Conservation (phyloP, 2,797 vertebrate species). For the Nasua narica region DNA sequence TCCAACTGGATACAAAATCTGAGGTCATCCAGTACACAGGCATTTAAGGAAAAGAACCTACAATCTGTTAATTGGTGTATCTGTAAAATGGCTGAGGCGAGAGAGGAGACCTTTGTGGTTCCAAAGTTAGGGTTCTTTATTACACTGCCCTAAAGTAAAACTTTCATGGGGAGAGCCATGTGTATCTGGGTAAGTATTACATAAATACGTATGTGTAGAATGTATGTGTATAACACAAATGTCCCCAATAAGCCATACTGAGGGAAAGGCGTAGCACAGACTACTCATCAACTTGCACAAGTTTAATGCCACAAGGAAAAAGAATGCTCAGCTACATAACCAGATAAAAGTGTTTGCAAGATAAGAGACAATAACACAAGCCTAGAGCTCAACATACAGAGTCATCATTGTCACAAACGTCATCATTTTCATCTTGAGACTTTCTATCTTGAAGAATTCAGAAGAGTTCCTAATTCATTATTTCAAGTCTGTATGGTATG, state of each 20-base stretch:
- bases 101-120: not conserved
- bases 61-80: not conserved
- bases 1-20: not conserved
- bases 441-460: not conserved
- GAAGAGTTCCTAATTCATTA: not conserved
- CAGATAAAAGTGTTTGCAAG: not conserved
- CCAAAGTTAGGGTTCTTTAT: not conserved
- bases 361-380: not conserved
- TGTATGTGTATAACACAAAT: not conserved
- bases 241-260: not conserved
- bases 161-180: not conserved
- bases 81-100: not conserved
- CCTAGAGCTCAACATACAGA: not conserved
- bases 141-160: not conserved
- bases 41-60: not conserved
- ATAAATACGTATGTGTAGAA: not conserved
- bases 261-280: not conserved
- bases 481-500: not conserved
- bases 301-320: not conserved
- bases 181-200: too few relatives aligned
- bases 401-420: not conserved
- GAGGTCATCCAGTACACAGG: not conserved
- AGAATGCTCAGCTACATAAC: not conserved
- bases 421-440: not conserved
- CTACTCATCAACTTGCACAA: not conserved